Conservation (phyloP, 2,113 vertebrate genomes). For the Larimichthys polyactis region DNA sequence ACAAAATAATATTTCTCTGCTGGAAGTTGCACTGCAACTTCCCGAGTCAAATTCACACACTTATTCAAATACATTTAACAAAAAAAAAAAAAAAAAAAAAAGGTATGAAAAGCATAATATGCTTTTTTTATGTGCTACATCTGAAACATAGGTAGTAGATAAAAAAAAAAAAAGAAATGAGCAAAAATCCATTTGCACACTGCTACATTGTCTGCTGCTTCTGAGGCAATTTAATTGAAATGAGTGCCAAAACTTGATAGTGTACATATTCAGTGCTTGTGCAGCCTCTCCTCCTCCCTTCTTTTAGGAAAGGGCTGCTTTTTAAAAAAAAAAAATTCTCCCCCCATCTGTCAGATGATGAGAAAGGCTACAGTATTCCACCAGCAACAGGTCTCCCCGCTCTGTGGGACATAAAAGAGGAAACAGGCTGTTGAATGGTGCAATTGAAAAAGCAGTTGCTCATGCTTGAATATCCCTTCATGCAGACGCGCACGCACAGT, state of each 20-base stretch:
- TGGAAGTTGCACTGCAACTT: slow-evolving; percentile 89
- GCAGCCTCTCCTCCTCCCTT: slow-evolving; percentile 83
- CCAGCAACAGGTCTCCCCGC: slow-evolving; percentile 84
- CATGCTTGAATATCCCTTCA: slow-evolving; percentile 17
- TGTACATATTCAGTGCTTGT: slow-evolving; percentile 95
- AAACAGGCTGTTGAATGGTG: slow-evolving; percentile 67
- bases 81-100: slow-evolving; percentile 66
- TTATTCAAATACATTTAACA: slow-evolving; percentile 71
- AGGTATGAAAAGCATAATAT: slow-evolving; percentile 76
- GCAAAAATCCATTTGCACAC: slow-evolving; percentile 95
- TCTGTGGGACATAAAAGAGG: slow-evolving; percentile 82
- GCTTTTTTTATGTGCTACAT: slow-evolving; percentile 95
- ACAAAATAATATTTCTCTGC: slow-evolving; percentile 74
- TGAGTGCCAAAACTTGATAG: slow-evolving; percentile 95
- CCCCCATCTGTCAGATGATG: slow-evolving; percentile 84
- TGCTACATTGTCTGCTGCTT: slow-evolving; percentile 99
- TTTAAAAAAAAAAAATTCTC: neutral
- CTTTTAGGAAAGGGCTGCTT: slow-evolving; percentile 82
- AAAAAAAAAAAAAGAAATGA: slow-evolving; percentile 76
- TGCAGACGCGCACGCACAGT: slow-evolving; percentile 6
- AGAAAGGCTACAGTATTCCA: slow-evolving; percentile 80
- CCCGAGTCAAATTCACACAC: slow-evolving; percentile 85
- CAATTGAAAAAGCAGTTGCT: slow-evolving; percentile 58
- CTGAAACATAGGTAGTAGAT: slow-evolving; percentile 95
- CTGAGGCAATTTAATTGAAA: slow-evolving; percentile 91